phyloP scores from a whole-genome alignment of 1,140 invertebrate genomes.

The Drosophila sturtevanti region DNA sequence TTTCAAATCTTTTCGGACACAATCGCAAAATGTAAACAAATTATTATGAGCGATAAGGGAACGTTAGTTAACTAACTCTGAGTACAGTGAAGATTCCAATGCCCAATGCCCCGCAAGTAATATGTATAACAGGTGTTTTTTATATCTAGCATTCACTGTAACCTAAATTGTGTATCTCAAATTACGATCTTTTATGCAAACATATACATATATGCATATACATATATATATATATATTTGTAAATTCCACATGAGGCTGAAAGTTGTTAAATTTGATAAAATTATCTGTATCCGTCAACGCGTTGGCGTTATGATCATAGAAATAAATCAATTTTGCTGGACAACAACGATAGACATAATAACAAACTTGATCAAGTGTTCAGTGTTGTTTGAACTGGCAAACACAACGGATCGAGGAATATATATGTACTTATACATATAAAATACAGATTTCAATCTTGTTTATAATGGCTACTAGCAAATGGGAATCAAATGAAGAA shows the following conservation, averaged over 20 bases:
- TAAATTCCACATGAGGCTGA: not conserved
- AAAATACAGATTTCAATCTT: not conserved
- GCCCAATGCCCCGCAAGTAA: not conserved
- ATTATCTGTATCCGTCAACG: conserved; percentile 28
- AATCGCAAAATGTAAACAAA: not conserved
- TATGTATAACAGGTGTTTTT: not conserved
- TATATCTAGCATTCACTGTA: not conserved
- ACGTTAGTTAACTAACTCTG: not conserved
- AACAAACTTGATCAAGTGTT: conserved; percentile 30
- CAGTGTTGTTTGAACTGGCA: conserved; percentile 28
- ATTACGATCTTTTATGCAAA: not conserved
- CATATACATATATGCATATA: not conserved
- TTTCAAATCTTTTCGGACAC: not conserved
- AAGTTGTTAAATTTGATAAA: conserved; percentile 37
- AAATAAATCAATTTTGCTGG: conserved; percentile 27
- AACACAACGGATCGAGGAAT: conserved; percentile 4
- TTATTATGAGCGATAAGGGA: not conserved
- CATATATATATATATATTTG: not conserved
- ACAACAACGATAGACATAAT: not conserved
- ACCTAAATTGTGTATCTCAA: not conserved
- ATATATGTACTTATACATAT: not conserved
- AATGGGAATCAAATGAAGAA: conserved; percentile 85
- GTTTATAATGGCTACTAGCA: conserved; percentile 18
- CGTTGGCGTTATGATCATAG: conserved; percentile 45
- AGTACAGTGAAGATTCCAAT: not conserved